A percentile compares a stretch with the other conserved stretches of the same genome.
These are phyloP conservation scores for Psittacus erithacus DNA, from an alignment of 2,113 vertebrate genomes.

Conservation along the genomic window DNA sequence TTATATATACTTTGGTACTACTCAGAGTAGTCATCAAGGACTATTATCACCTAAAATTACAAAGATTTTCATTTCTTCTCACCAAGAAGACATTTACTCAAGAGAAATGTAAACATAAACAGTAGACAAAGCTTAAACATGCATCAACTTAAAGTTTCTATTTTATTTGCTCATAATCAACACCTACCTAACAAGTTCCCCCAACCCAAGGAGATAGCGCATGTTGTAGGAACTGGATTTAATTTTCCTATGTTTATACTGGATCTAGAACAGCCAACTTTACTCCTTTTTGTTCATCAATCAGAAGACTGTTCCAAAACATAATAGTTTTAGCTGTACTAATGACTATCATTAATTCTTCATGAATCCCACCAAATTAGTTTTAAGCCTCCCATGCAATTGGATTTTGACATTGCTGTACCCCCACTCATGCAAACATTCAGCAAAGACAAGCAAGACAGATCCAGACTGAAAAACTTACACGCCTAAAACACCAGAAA, in stretches of 20 bases:
- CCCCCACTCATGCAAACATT: neutral
- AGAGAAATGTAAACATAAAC: neutral
- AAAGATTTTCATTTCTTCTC: neutral
- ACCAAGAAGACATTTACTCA: neutral
- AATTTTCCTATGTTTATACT: neutral
- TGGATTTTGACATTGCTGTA: neutral
- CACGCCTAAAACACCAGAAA: neutral
- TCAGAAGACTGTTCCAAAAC: neutral
- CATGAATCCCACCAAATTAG: neutral
- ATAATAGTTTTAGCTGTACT: neutral
- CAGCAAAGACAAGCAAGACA: neutral
- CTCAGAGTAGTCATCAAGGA: constrained; percentile 14
- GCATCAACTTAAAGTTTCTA: neutral
- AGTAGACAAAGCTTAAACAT: neutral
- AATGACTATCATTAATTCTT: neutral
- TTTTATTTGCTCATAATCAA: neutral
- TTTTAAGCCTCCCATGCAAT: neutral
- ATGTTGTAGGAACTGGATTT: neutral
- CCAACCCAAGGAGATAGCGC: neutral
- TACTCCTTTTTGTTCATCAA: neutral
- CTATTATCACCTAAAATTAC: neutral
- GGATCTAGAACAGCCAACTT: neutral
- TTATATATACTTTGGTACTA: neutral
- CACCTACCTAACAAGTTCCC: neutral
- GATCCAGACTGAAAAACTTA: neutral